A percentile compares a stretch with the other conserved stretches of the same genome.
Evolutionary conservation across 2,888 invertebrate species (phyloP).

Genomic region (Drosophila nr. perissopoda): DNA sequence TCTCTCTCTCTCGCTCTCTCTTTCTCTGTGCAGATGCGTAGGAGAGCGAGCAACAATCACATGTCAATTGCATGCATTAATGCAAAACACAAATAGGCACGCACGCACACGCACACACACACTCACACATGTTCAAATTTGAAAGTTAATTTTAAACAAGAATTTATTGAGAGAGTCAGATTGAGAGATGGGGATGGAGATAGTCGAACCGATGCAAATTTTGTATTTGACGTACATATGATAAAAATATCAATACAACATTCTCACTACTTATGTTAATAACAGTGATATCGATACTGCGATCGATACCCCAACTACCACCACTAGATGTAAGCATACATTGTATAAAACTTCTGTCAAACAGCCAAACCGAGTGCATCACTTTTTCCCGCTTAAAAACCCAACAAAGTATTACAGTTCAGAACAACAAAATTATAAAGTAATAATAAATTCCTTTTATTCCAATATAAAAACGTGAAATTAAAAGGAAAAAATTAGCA

Average conservation of each 20-base stretch:
- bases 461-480: not conserved
- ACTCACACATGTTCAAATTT: not conserved
- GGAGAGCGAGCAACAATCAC: slow-evolving; percentile 3
- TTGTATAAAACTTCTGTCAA: no score
- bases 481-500: not conserved
- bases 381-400: no score
- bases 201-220: not conserved
- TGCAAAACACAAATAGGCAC: not conserved
- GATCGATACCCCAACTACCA: no score
- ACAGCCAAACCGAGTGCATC: no score
- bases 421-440: not conserved
- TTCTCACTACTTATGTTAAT: no score
- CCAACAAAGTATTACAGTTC: not conserved
- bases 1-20: not conserved
- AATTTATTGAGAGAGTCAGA: not conserved
- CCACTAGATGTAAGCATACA: no score
- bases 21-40: slow-evolving; percentile 8
- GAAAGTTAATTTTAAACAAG: not conserved
- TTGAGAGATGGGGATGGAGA: not conserved
- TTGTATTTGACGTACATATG: not conserved
- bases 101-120: not conserved
- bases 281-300: no score
- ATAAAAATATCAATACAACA: not conserved
- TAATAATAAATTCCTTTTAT: not conserved
- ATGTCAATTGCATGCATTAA: slow-evolving; percentile 6